Base-by-base conservation (phyloP, 2,888 invertebrate species). In the Deilephila elpenor region DNA sequence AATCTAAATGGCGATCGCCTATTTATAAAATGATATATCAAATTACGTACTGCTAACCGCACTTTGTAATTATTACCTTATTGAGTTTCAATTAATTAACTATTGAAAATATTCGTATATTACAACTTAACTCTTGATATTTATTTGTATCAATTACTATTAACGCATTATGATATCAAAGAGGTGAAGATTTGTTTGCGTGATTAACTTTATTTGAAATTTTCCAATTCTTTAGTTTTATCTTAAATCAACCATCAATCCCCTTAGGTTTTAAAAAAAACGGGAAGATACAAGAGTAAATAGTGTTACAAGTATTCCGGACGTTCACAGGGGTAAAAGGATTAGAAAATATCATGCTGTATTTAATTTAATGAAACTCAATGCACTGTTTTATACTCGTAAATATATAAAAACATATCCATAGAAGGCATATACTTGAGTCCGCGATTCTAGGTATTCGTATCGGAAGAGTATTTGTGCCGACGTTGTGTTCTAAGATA, bases 391-490 rank as follows among this genome's bases (percentile, higher is more conserved):
- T 20, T 37, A n/a, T n/a, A n/a, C n/a, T n/a, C n/a, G n/a, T n/a
- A 62, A 62, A 64, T 62, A 37, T 64, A 14, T 25, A 25, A 25
- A 25, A 20, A 20, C 44, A 20, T 34, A 59, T 14, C 25, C 20
- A 37, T 20, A 44, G n/a, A n/a, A n/a, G 32, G 44, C 62, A 62
- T 60, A 71, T 67, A 71, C 73, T 62, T 59, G 67, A 51, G 32
- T 34, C 67, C 7, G 71, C 71, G 70, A 64, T 64, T 64, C 64
- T 44, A 64, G n/a, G 20, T 44, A 64, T 64, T 44, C 64, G 32
- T 37, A 44, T 44, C 44, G 37, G 37, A 20, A 4, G 51, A 67
- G 51, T 25, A 51, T 51, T 67, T 51, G 25, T 51, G 25, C 51
- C 67, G 51, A 67, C 25, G 25, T 67, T 67, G 25, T 67, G 51